Evolutionary conservation across 2,113 vertebrate species (phyloP), one percentile per base, ranked within the genome.

Genomic region (Alouatta palliata): DNA sequence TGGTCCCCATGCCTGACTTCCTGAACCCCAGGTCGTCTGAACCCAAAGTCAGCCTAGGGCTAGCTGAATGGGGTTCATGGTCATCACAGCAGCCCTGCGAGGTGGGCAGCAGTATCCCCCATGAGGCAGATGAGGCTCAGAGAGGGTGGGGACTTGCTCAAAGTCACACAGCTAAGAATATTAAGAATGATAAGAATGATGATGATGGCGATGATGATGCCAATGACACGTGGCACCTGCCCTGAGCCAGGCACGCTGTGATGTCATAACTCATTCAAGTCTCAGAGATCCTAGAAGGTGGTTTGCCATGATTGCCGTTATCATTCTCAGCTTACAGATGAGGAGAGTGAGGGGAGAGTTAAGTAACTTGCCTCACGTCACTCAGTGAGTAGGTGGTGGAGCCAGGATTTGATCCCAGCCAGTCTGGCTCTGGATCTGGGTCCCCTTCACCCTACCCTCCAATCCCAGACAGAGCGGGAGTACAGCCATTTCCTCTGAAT

Each of bases 391-490:
- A 3, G 0, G 32, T 2, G 43, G 61, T 10, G 20, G 27, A 45
- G 52, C 45, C 82, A 2, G 47, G 45, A 19, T 14, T 6, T 40
- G 23, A 75, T 45, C 73, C 73, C 25, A 43, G 73, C 23, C n/a
- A 14, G 40, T 45, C 40, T 21, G 75, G 68, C 37, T 35, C 52
- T 66, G 45, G 64, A 52, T 25, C 32, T 12, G 32, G 49, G 19
- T 17, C 30, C 20, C 54, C 10, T 35, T 16, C 0, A 12, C 25
- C 8, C 47, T 21, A 35, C 25, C 25, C 70, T 30, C 2, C 1
- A 1, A 27, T 32, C 37, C 64, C 10, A 8, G 37, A 21, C 21
- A 8, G 3, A 12, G 52, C 3, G 0, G 9, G 3, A 32, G 19
- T 1, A 0, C 14, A 35, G 80, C 13, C 3, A 0, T 27, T 40